phyloP scores from a whole-genome alignment of 2,113 vertebrate species.

The Chloebia gouldiae region DNA sequence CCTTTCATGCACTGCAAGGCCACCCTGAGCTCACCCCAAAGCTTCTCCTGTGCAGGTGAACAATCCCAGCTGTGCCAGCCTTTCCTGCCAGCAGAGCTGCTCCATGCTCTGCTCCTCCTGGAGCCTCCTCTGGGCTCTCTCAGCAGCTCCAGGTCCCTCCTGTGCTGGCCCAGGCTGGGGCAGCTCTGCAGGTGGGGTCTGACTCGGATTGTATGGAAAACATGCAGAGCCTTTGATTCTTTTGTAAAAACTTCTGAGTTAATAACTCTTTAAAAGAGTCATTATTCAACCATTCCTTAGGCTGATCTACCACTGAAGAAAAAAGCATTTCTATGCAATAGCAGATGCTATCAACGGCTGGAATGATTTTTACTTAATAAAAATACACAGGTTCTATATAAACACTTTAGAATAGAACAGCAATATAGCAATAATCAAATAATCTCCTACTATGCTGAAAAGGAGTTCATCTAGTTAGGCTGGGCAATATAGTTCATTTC shows the following conservation, averaged over 20 bases:
- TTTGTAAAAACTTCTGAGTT: not conserved
- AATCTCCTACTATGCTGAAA: not conserved
- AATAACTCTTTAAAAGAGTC: not conserved
- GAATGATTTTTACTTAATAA: not conserved
- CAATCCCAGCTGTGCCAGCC: not conserved
- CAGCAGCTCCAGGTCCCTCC: not conserved
- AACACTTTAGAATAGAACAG: not conserved
- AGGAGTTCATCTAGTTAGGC: not conserved
- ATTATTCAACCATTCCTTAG: not conserved
- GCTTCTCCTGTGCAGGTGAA: not conserved
- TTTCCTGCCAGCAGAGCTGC: not conserved
- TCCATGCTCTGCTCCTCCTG: not conserved
- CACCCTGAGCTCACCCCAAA: fast-evolving
- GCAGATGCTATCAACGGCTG: not conserved
- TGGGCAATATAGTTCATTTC: not conserved
- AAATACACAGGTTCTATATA: not conserved
- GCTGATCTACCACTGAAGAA: not conserved
- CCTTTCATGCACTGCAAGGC: fast-evolving
- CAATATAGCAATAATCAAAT: not conserved
- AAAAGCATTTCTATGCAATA: not conserved
- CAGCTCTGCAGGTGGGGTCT: not conserved
- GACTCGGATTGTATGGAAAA: not conserved
- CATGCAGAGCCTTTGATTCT: not conserved
- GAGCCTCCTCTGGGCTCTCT: not conserved
- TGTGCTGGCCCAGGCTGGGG: not conserved